phyloP scores from a whole-genome alignment of 2,797 vertebrate species.

The Rallus crepitans region DNA sequence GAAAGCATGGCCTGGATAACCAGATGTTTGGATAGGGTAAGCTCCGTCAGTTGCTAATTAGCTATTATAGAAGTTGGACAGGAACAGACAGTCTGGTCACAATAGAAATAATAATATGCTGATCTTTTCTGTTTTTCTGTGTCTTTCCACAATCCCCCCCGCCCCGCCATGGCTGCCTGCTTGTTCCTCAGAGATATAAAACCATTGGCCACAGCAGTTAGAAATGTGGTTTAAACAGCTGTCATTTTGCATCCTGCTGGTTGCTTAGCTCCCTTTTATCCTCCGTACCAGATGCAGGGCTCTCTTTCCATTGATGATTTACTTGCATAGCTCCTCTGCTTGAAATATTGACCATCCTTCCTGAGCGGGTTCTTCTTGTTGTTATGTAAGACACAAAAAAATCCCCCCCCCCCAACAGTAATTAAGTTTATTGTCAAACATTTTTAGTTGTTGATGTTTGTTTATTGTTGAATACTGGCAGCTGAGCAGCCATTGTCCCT shows the following conservation, averaged over 20 bases:
- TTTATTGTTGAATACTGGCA: constrained; percentile 35
- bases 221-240: constrained; percentile 45
- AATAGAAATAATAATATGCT: constrained; percentile 24
- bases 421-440: neutral
- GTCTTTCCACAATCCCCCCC: neutral
- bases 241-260: constrained; percentile 42
- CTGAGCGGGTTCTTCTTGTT: neutral
- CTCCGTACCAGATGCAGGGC: neutral
- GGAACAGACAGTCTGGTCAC: neutral
- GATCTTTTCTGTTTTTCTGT: neutral
- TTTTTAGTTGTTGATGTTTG: neutral
- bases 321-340: neutral
- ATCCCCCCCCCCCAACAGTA: neutral
- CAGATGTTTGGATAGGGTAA: neutral
- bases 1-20: constrained; percentile 8
- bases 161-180: neutral
- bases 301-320: neutral
- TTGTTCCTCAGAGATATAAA: constrained; percentile 39
- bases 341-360: neutral
- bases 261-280: constrained; percentile 27
- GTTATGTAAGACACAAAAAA: neutral
- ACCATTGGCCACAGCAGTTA: neutral
- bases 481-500: constrained; percentile 23
- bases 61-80: neutral
- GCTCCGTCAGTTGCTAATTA: neutral